phyloP scores from a whole-genome alignment of 30 jellyfish, hydroid and myxozoan genomes.

The Cassiopea andromeda region DNA sequence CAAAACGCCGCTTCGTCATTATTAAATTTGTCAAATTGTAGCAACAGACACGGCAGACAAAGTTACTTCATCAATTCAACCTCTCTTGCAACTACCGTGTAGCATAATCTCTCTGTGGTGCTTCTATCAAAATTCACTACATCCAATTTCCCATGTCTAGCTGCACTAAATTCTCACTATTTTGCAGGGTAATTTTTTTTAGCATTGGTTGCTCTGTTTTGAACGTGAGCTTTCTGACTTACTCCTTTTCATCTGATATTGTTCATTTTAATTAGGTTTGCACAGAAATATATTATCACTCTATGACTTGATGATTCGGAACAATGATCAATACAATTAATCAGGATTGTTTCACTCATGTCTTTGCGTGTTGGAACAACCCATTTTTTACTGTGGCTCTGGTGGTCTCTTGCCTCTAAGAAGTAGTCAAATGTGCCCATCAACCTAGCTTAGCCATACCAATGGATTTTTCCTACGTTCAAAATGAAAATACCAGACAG shows the following conservation, averaged over 20 bases:
- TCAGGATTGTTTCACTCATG: background rate
- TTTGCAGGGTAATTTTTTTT: too few species aligned
- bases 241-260: background rate
- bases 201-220: too few species aligned
- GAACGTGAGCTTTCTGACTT: background rate
- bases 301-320: background rate
- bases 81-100: conserved; percentile 44
- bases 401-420: too few species aligned
- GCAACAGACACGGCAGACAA: conserved; percentile 53
- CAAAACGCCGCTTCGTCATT: conserved; percentile 65
- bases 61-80: conserved; percentile 6
- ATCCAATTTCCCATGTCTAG: background rate
- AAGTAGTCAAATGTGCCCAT: too few species aligned
- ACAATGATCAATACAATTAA: background rate
- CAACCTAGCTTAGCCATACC: too few species aligned
- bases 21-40: conserved; percentile 66
- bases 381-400: too few species aligned
- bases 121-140: background rate
- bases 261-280: background rate
- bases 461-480: too few species aligned
- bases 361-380: too few species aligned
- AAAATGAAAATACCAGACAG: too few species aligned
- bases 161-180: background rate
- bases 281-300: background rate
- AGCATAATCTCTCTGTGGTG: background rate